Percentiles rank a stretch among this genome's conserved stretches.
Conservation (phyloP, 2,888 invertebrate genomes). For the Dorcus parallelipipedus region DNA sequence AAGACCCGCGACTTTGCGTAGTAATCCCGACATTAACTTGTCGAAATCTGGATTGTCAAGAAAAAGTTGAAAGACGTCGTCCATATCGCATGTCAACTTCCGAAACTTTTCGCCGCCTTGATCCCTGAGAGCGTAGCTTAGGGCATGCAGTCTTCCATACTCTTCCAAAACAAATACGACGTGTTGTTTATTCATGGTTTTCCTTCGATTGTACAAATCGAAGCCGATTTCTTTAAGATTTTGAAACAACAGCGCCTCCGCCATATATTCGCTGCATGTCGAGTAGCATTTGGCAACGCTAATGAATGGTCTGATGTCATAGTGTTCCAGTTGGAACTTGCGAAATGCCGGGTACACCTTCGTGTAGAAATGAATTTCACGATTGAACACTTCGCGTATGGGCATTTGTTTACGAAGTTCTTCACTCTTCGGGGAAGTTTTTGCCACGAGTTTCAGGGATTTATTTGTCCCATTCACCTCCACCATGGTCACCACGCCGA, state of each 20-base stretch:
- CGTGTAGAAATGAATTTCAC: conserved; percentile 11
- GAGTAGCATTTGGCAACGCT: conserved; percentile 20
- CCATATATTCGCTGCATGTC: conserved; percentile 1
- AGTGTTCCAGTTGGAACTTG: conserved; percentile 7
- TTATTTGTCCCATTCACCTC: conserved; percentile 4
- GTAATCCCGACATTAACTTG: conserved; percentile 12
- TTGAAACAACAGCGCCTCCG: conserved; percentile 32
- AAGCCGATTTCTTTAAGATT: conserved; percentile 32
- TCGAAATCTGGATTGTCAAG: conserved; percentile 1
- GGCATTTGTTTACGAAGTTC: conserved; percentile 7
- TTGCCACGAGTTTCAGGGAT: conserved; percentile 5
- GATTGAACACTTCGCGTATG: background rate
- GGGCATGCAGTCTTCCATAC: conserved; percentile 37
- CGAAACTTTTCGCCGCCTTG: conserved; percentile 25
- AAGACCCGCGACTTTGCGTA: conserved; percentile 18
- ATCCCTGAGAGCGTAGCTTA: conserved; percentile 34
- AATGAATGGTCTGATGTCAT: conserved; percentile 1
- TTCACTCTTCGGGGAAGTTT: conserved; percentile 6
- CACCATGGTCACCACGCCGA: background rate
- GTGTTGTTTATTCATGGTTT: conserved; percentile 34
- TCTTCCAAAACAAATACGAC: conserved; percentile 31
- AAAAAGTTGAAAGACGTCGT: background rate
- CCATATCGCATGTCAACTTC: background rate
- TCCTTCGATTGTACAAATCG: conserved; percentile 29
- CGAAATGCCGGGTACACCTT: conserved; percentile 1